Evolutionary conservation across 1,140 invertebrate genomes (phyloP), one percentile per base, ranked within the genome.

Genomic region (Penaeus indicus): DNA sequence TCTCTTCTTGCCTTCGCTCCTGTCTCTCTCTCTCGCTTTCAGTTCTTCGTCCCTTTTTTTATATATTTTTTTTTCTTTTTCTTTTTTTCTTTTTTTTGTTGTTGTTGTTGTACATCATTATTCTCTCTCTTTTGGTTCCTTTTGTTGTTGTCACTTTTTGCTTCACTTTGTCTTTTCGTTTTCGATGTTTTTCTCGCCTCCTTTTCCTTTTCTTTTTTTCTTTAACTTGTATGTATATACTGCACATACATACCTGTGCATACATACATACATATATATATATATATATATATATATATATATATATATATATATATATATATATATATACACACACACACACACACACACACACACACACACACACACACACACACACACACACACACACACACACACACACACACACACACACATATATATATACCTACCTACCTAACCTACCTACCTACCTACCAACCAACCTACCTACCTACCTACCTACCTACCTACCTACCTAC

Each of bases 221-320:
- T 75, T 75, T 13, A 8, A 18, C 69, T 0, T 54, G 16, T 16
- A 54, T 54, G 10, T 32, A 25, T 18, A 75, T 32, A n/a, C 16
- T 25, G 38, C 5, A 21, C 19, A 27, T 38, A 25, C 69, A 27
- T 22, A 75, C 16, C 0, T 75, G 7, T 8, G 22, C 32, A 72
- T 72, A 75, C 38, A 75, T 75, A 75, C 38, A 27, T 75, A 32
- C 38, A 75, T 75, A 75, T 21, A 27, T 75, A 75, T 21, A 75
- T 75, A 75, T 21, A 75, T 27, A 75, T 11, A 1, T 32, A 75
- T 21, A 75, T 27, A 75, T 21, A 13, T 75, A 75, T 21, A 75
- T 75, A 75, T 21, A 27, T 75, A 75, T 21, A 75, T 75, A 75
- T 3, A 75, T 75, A 75, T 19, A 75, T 75, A 72, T 18, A 72